Evolutionary conservation across 2,797 vertebrate genomes (phyloP).

Genomic region (Pangasius mekongensis): DNA sequence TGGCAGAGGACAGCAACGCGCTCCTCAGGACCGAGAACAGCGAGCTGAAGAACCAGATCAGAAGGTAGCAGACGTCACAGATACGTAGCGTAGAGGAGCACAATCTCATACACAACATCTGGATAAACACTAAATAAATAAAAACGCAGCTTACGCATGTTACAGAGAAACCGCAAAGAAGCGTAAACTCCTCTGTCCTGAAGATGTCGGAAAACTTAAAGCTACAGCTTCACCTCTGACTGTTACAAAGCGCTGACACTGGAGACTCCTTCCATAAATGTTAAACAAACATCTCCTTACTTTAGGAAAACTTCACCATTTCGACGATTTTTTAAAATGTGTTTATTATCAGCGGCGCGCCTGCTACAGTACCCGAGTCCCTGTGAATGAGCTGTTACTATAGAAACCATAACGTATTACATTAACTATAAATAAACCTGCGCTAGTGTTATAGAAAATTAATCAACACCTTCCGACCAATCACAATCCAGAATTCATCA

Average conservation of each 20-base stretch:
- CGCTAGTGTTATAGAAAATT: background rate
- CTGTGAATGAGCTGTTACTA: background rate
- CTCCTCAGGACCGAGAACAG: constrained; percentile 43
- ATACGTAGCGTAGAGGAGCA: background rate
- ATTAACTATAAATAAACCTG: background rate
- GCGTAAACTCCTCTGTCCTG: too few relatives aligned
- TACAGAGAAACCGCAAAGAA: too few relatives aligned
- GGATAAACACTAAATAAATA: background rate
- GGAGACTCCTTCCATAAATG: background rate
- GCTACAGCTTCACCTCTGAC: background rate
- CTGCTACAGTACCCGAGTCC: background rate
- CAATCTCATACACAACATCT: background rate
- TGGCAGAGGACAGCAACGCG: constrained; percentile 39
- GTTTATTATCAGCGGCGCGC: background rate
- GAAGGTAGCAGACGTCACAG: constrained; percentile 36
- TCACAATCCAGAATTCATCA: background rate
- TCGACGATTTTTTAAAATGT: background rate
- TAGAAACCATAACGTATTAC: background rate
- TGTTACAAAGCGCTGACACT: background rate
- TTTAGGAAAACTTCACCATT: background rate
- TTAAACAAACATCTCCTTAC: background rate
- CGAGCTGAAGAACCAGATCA: constrained; percentile 42
- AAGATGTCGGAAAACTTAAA: background rate
- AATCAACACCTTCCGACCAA: background rate
- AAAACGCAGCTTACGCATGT: too few relatives aligned